Conservation (phyloP, 1,140 invertebrate species). For the Drosophila miranda region DNA sequence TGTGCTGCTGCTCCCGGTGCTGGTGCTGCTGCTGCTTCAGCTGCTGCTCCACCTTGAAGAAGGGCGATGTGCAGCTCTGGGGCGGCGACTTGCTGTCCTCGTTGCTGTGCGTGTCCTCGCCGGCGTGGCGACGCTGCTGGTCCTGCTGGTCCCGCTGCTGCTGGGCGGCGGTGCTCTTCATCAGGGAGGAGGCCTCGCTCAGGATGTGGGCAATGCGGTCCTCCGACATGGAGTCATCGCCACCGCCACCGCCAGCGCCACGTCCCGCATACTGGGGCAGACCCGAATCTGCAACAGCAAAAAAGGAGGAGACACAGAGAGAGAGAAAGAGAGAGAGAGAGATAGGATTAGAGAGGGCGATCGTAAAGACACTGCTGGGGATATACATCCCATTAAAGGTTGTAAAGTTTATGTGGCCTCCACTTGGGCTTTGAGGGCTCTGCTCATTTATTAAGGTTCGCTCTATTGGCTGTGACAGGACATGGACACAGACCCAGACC, state of each 20-base stretch:
- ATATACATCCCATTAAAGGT: constrained; percentile 58
- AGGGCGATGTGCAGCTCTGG: constrained; percentile 89
- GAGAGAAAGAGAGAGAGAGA: background rate
- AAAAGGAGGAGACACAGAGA: background rate
- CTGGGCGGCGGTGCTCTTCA: constrained; percentile 82
- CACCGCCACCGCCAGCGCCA: constrained; percentile 83
- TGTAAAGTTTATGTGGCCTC: constrained; percentile 58
- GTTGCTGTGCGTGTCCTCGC: constrained; percentile 86
- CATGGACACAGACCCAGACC: background rate
- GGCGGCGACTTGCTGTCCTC: constrained; percentile 92
- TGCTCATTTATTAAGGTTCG: constrained; percentile 36
- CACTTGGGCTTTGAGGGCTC: background rate
- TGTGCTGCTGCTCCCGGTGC: constrained; percentile 73
- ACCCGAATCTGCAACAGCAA: constrained; percentile 83
- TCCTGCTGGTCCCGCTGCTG: constrained; percentile 50
- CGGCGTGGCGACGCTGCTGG: constrained; percentile 53
- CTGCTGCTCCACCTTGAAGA: constrained; percentile 85
- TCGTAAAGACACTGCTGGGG: constrained; percentile 52
- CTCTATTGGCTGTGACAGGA: constrained; percentile 35
- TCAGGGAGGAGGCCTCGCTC: constrained; percentile 92
- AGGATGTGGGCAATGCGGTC: constrained; percentile 97
- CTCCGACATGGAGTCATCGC: constrained; percentile 92
- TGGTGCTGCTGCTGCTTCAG: constrained; percentile 53
- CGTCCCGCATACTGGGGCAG: constrained; percentile 86
- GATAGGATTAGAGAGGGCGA: constrained; percentile 23